Evolutionary conservation across 53 echinoderm and acorn worm genomes (phyloP), one percentile per base, ranked within the genome.

Genomic region (Temnopleurus reevesii): DNA sequence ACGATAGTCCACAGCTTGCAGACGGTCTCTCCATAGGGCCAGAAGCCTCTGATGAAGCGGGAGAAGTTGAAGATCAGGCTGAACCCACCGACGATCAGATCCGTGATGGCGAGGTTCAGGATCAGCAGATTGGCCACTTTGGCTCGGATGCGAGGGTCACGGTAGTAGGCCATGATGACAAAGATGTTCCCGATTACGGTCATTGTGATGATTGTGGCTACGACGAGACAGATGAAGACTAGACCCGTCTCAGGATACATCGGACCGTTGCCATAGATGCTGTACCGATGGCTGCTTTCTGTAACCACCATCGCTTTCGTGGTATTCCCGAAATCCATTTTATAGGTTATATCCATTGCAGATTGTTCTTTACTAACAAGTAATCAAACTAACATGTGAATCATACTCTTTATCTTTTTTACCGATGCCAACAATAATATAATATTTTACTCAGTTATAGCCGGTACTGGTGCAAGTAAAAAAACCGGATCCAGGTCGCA

Each of bases 101-200:
- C 96, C 41, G 94, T 89, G 4, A 94, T 81, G 30, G 96, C 89
- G 0, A 94, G 91, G 56, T 94, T 96, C 46, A 96, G 76, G 19
- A 96, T 92, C n/a, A 93, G 88, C 2, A 89, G 63, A 55, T 94
- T 95, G 18, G 93, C 90, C 5, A 94, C 92, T 3, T 91, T 91
- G 0, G 47, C 45, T 29, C 96, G 76, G 54, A 96, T 93, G 46
- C 89, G 81, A 8, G 26, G n/a, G 59, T 94, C 94, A 8, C 55
- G 93, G 56, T 55, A 24, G 58, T 84, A 96, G 1, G 94, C 93
- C 5, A 76, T 71, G 13, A 94, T 89, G 12, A 94, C 91, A 43
- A 96, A 55, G 15, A 92, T 23, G 57, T 96, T 96, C 19, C 96
- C 96, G 12, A 89, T 51, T 0, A 96, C 92, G 8, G 96, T 96